These are phyloP conservation scores for Merodon equestris DNA, from an alignment of 2,888 invertebrate species.

Conservation along the genomic window DNA sequence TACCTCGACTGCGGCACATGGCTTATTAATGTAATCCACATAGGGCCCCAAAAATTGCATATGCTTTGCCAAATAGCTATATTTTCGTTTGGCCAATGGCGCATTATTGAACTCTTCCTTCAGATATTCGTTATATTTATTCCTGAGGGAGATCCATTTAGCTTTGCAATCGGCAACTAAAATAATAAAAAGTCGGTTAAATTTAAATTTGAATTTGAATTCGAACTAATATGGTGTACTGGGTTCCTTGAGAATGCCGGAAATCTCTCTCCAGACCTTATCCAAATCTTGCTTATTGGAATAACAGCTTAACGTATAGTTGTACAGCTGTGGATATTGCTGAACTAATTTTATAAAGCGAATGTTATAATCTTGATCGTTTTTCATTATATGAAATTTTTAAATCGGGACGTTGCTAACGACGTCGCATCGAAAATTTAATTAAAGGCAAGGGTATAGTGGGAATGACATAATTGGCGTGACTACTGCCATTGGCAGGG, in stretches of 20 bases:
- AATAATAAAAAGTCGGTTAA: neutral
- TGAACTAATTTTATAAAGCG: slow-evolving; percentile 1
- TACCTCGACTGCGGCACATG: neutral
- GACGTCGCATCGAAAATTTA: too few relatives aligned
- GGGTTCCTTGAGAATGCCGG: neutral
- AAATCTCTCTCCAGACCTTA: slow-evolving; percentile 6
- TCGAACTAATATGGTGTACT: neutral
- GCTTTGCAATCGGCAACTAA: neutral
- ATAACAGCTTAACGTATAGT: neutral
- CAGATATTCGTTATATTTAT: slow-evolving; percentile 6
- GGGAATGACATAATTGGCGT: too few relatives aligned
- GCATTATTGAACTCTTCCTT: neutral
- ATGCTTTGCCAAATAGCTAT: neutral
- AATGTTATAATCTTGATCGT: neutral
- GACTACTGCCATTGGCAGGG: too few relatives aligned
- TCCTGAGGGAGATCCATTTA: slow-evolving; percentile 7
- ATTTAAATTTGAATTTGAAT: neutral
- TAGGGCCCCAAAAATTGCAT: slow-evolving; percentile 11
- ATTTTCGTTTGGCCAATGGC: neutral
- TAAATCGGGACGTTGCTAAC: too few relatives aligned
- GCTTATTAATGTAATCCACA: neutral
- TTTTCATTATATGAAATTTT: too few relatives aligned
- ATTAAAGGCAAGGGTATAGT: too few relatives aligned
- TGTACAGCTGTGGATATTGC: slow-evolving; percentile 2
- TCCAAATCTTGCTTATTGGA: neutral